Evolutionary conservation across 2,888 invertebrate genomes (phyloP), one percentile per base, ranked within the genome.

Genomic region (Apotomis betuletana): DNA sequence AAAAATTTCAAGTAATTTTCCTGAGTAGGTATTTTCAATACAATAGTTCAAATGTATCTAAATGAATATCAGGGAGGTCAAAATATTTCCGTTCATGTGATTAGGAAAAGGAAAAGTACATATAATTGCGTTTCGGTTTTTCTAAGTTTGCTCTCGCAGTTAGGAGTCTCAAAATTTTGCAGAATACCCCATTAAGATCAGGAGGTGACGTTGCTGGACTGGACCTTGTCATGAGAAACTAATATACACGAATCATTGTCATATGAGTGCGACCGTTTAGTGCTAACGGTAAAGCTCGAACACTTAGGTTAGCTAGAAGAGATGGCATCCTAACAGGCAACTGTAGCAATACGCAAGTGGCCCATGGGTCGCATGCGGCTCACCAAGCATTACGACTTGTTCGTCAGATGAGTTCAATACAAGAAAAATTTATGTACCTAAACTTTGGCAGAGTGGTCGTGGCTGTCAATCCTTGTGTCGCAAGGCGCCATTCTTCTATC

Each of bases 181-280:
- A 55, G n/a, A 59, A 70, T 27, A 61, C 13, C 57, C 60, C 54
- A 46, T 15, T 61, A 36, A 27, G 49, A 10, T 41, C 44, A 51
- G 46, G 64, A 55, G 41, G 55, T 65, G 64, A 69, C 38, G 49
- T 27, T 59, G 59, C 59, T 44, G 52, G 46, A 70, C 27, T 27
- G 27, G 27, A 51, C 54, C 15, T 41, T 27, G 60, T 61, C 49
- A 67, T 55, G 54, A 60, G 54, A 59, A 38, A 58, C 59, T 58
- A 51, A 63, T 38, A 64, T 41, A 6, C 5, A 69, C 63, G 65
- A 67, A 38, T 65, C 55, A 70, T 70, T 67, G 70, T 70, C 65
- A 61, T 61, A 10, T 57, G 46, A 55, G 65, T 60, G 27, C 38
- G 54, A 52, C 51, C 27, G 54, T 46, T 54, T 12, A 51, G 15